Evolutionary conservation across 1,140 invertebrate genomes (phyloP), one percentile per base, ranked within the genome.

Genomic region (Drosophila simulans): DNA sequence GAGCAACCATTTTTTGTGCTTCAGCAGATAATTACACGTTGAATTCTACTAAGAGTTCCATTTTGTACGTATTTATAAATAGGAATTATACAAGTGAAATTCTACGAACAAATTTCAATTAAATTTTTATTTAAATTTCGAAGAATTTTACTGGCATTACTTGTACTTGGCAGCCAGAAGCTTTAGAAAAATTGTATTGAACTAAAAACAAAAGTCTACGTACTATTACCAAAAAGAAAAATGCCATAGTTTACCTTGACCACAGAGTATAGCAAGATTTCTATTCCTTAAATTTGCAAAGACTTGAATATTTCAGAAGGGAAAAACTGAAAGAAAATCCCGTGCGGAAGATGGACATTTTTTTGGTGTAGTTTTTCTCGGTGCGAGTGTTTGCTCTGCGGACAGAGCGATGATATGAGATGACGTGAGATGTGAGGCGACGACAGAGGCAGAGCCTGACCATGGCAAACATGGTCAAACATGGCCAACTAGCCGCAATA

Each of bases 381-480:
- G 68, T 70, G 37, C 43, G 40, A 11, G 8, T 69, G 64, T 69
- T 20, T 58, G 60, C 43, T 39, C 20, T 73, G 53, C 40, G 57
- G 49, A 43, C 70, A 57, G 17, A 45, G 39, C 51, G 52, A 64
- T 56, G 68, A 73, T 42, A 62, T 62, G 68, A 54, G 35, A 54
- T 62, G 68, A 49, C 27, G 39, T 54, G 68, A n/a, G 39, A 56
- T 63, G 70, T 11, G 58, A 42, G 53, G 42, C 48, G 49, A 48
- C 20, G 60, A 40, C 60, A 31, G 34, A 40, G 45, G 60, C 60
- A 22, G 25, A 40, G 45, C 39, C 56, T 77, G 72, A 37, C 54
- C 72, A 80, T 52, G 63, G 57, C 62, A 80, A 74, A 80, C 65
- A 72, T 64, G 77, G 42, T 51, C 66, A 65, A 59, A 77, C 76